Evolutionary conservation across 2,113 vertebrate species (phyloP).

Genomic region (Myanophis thanlyinensis): DNA sequence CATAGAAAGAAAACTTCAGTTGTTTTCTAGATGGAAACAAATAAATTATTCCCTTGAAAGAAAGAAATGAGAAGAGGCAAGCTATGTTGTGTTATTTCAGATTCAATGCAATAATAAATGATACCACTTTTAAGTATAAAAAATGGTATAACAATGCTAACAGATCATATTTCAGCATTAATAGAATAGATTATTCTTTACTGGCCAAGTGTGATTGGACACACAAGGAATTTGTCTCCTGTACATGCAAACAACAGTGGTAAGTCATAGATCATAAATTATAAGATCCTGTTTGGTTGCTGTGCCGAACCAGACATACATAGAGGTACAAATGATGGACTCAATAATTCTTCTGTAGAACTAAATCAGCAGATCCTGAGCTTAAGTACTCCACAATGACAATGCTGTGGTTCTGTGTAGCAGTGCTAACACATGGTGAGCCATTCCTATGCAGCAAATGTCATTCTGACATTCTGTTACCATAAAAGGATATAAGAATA

Average conservation of each 20-base stretch:
- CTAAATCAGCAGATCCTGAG: background rate
- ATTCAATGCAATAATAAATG: background rate
- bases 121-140: background rate
- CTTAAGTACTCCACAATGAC: background rate
- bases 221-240: background rate
- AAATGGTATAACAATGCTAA: background rate
- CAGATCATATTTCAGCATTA: background rate
- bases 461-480: background rate
- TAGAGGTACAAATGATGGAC: background rate
- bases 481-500: background rate
- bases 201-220: background rate
- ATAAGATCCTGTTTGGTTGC: background rate
- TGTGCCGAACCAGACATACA: background rate
- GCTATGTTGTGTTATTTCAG: background rate
- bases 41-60: background rate
- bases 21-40: background rate
- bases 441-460: background rate
- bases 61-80: background rate
- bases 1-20: background rate
- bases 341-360: background rate
- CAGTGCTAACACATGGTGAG: background rate
- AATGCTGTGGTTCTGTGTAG: background rate
- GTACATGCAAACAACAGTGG: background rate
- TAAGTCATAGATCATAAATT: background rate
- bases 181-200: background rate